Base-by-base conservation (phyloP, 2,888 invertebrate genomes). In the Leptura quadrifasciata region DNA sequence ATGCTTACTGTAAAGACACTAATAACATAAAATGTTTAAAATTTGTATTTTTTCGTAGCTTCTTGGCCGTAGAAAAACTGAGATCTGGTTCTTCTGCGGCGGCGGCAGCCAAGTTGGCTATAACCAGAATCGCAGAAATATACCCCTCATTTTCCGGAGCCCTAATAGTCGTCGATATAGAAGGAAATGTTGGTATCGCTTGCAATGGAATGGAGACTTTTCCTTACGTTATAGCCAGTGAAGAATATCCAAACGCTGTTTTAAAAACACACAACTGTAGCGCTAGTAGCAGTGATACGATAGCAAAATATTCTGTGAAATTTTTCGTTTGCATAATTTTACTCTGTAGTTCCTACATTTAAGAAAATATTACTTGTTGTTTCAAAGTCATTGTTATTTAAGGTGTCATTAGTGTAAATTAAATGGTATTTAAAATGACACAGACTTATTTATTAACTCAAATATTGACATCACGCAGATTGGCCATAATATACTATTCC, bases 71-170 rank as follows among this genome's bases (percentile, higher is more conserved):
- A 0, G 97, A 96, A 89, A 93, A 95, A 88, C 95, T 99, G 95
- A 92, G 96, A 35, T 90, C 91, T 10, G 98, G 98, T 0, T 89
- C 92, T 1, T 88, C 91, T 8, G 97, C 98, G 0, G 86, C 86
- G 0, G 90, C 91, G 76, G 98, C 99, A 0, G 95, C 96, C 0
- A 86, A 89, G 72, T 89, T 90, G 2, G 95, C 97, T 0, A 90
- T 99, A 4, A 84, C 87, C 15, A 92, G 96, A 78, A 97, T 99
- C 74, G 89, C 92, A 0, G 88, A 90, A 61, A 92, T 93, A 86
- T 96, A 97, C 89, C 95, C 96, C 0, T 57, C 90, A 0, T 99
- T 98, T 87, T 92, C 92, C 84, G 98, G 98, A 0, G 98, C 94
- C 3, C 91, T 99, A 0, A 91, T 98, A 24, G 96, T 95, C 0